Base-by-base conservation (phyloP, 2,797 vertebrate species). In the Merluccius polli region DNA sequence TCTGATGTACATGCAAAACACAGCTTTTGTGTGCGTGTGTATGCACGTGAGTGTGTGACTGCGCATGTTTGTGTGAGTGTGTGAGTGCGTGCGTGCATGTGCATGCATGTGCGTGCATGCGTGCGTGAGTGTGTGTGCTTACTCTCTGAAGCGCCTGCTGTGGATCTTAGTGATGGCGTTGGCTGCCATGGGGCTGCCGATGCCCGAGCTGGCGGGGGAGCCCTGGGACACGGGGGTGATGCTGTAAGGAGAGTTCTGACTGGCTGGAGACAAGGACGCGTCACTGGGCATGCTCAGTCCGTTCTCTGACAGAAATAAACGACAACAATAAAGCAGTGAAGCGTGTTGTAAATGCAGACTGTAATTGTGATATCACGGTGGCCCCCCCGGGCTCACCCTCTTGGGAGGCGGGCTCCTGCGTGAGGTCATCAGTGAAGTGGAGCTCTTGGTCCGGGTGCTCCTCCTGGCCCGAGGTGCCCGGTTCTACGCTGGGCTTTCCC, bases 201-300 rank as follows among this genome's bases (percentile, higher is more conserved):
- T 98, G 68, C 97, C 98, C 0, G 97, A 99, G 87, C 97, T 98
- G 72, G 95, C 96, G 3, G 98, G 97, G 41, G 97, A 98, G 3
- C 98, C 98, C 89, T 99, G 98, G 1, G 97, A 99, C 72, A 99
- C 98, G 0, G 98, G 98, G 0, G 98, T 99, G 95, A 99, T 99
- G 91, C 97, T 98, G 79, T 98, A 99, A 0, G 98, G 98, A 80
- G 97, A 99, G 86, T 98, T 98, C 90, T 99, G 98, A 93, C 97
- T 99, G 89, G 98, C 97, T 41, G 98, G 98, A 9, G 98, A 99
- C 35, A 99, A 94, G 0, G 97, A 99, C 1, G 96, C 92, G 72
- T 99, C 98, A 86, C 98, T 99, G 82, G 96, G 96, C 89, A 98
- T 90, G 74, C 97, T 98, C 85, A 99, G 90, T 71, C 96, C 97